Evolutionary conservation across 1,140 invertebrate species (phyloP).

Genomic region (Macrobrachium nipponense): DNA sequence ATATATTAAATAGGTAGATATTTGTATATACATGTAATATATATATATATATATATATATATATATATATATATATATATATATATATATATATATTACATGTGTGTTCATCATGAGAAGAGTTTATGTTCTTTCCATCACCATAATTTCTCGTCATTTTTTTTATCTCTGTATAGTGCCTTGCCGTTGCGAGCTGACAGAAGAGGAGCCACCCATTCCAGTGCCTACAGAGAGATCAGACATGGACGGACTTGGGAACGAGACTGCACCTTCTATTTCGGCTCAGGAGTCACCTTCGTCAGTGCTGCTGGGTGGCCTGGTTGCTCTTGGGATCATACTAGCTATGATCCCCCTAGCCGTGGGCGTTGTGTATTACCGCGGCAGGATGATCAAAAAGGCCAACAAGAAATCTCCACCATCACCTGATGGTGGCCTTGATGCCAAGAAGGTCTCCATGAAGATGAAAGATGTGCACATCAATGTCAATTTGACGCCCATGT

Average conservation of each 20-base stretch:
- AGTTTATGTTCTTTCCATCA: not conserved
- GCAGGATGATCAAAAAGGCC: conserved; percentile 23
- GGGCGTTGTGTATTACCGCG: conserved; percentile 50
- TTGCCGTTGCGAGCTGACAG: conserved; percentile 51
- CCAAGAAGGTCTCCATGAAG: conserved; percentile 59
- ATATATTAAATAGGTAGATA: too few relatives aligned
- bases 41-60: too few relatives aligned
- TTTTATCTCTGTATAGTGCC: conserved; percentile 20
- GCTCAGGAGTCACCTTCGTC: conserved; percentile 33
- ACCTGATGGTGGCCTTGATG: conserved; percentile 5
- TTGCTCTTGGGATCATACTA: conserved; percentile 48
- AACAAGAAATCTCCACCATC: conserved; percentile 34
- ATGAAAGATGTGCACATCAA: conserved; percentile 69
- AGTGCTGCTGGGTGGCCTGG: conserved; percentile 44
- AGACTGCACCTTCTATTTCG: conserved; percentile 19
- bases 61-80: too few relatives aligned
- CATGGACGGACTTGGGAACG: not conserved
- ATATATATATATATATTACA: too few relatives aligned
- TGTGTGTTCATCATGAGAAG: not conserved
- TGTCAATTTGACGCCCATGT: conserved; percentile 51
- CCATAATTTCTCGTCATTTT: not conserved
- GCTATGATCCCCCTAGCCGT: conserved; percentile 46
- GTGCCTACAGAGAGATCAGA: not conserved
- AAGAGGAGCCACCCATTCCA: conserved; percentile 25
- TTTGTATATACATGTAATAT: too few relatives aligned